Conservation (phyloP, 2,113 vertebrate species). For the Melanotaenia duboulayi region DNA sequence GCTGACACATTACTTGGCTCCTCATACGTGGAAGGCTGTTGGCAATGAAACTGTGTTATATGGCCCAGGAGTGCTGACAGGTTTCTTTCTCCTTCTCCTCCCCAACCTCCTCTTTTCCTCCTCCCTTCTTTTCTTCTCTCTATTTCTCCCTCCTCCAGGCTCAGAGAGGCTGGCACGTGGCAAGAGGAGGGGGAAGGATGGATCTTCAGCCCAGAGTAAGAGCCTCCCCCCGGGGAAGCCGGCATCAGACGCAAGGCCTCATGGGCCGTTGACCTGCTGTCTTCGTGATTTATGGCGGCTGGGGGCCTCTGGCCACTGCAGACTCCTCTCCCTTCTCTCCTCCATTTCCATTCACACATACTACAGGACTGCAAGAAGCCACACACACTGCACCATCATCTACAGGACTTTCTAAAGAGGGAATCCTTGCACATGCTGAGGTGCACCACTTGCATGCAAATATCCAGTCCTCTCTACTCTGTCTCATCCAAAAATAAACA, state of each 20-base stretch:
- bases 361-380: constrained; percentile 52
- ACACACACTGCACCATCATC: constrained; percentile 49
- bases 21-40: constrained; percentile 62
- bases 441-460: constrained; percentile 13
- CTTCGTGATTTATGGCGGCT: constrained; percentile 80
- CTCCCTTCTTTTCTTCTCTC: constrained; percentile 28
- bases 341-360: constrained; percentile 46
- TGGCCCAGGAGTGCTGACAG: constrained; percentile 81
- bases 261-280: constrained; percentile 72
- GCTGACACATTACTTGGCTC: constrained; percentile 75
- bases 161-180: constrained; percentile 61
- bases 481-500: constrained; percentile 48
- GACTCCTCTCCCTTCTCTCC: constrained; percentile 69
- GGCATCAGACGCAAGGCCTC: constrained; percentile 67
- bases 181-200: constrained; percentile 67
- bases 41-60: constrained; percentile 78
- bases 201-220: constrained; percentile 57
- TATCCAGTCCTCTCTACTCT: not conserved
- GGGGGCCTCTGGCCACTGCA: constrained; percentile 70
- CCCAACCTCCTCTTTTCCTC: constrained; percentile 1
- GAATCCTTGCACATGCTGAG: constrained; percentile 44
- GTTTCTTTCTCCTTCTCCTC: constrained; percentile 67
- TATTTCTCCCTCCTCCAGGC: constrained; percentile 72
- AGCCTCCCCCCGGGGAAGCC: constrained; percentile 72
- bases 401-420: constrained; percentile 46